These are phyloP conservation scores for Caenorhabditis elegans DNA, from an alignment of 1,140 invertebrate genomes.

Conservation along the genomic window DNA sequence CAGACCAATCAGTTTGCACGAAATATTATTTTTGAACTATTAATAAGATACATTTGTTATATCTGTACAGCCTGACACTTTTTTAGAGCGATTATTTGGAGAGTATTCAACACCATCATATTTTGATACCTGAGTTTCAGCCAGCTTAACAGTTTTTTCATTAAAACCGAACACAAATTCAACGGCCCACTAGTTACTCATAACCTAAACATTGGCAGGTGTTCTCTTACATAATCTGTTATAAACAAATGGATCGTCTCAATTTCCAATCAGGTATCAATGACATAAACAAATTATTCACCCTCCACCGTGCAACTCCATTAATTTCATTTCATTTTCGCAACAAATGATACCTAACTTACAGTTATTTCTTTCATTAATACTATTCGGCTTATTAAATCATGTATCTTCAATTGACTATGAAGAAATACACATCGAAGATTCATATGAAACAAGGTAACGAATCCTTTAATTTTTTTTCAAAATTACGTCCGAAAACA, in stretches of 20 bases:
- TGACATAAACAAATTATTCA: not conserved
- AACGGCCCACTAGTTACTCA: too few species aligned
- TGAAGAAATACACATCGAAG: constrained; percentile 28
- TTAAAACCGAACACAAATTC: too few species aligned
- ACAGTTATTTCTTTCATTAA: not conserved
- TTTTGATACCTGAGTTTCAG: too few species aligned
- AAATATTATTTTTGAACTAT: too few species aligned
- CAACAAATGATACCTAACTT: not conserved
- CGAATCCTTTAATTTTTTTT: not conserved
- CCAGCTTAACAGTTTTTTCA: too few species aligned
- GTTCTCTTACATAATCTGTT: constrained; percentile 19
- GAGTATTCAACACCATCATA: too few species aligned
- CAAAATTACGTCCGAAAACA: not conserved
- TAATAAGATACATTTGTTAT: too few species aligned
- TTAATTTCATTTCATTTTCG: not conserved
- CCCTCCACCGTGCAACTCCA: not conserved
- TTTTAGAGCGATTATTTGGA: too few species aligned
- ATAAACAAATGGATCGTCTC: not conserved
- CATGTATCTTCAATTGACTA: not conserved
- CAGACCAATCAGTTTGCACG: too few species aligned
- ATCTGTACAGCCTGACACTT: too few species aligned
- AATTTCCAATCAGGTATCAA: not conserved
- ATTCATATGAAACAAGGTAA: constrained; percentile 33
- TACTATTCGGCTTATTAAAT: not conserved
- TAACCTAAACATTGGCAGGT: too few species aligned